Evolutionary conservation across 2,797 vertebrate species (phyloP), one percentile per base, ranked within the genome.

Genomic region (Micromesistius poutassou): DNA sequence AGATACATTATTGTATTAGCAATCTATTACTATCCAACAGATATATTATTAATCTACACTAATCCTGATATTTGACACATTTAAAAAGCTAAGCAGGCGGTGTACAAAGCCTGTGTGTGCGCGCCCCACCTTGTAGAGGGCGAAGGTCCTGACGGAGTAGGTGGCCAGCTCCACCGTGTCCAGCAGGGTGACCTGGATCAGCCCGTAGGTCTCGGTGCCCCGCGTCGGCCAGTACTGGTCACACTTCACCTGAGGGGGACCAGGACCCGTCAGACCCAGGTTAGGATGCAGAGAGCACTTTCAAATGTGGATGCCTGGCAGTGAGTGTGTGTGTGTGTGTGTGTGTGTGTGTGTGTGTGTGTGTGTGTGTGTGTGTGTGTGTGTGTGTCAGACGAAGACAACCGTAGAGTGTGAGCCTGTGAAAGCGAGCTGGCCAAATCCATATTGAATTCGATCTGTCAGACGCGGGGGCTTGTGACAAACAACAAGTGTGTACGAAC

Each of bases 161-260:
- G 97, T 97, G 77, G 98, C 98, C 87, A 99, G 90, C 89, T 99
- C 98, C 90, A 98, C 96, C 0, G 97, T 99, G 89, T 99, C 98
- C 70, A 97, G 92, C 82, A 99, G 93, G 1, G 97, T 98, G 86
- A 99, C 96, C 88, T 99, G 98, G 86, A 98, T 97, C 79, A 98
- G 91, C 74, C 98, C 97, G 0, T 98, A 98, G 4, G 97, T 98
- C 91, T 99, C 98, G 30, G 97, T 97, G 78, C 98, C 97, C 88
- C 98, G 94, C 75, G 95, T 98, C 22, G 98, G 98, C 98, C 98
- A 99, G 84, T 99, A 99, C 74, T 99, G 98, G 93, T 99, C 98
- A 82, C 98, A 99, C 85, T 99, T 99, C 83, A 98, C 97, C 98
- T 99, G 87, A 28, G 42, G n/a, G 6, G 46, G 40, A 71, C 36